phyloP scores from a whole-genome alignment of 2,888 invertebrate species.

The Diarsia brunnea region DNA sequence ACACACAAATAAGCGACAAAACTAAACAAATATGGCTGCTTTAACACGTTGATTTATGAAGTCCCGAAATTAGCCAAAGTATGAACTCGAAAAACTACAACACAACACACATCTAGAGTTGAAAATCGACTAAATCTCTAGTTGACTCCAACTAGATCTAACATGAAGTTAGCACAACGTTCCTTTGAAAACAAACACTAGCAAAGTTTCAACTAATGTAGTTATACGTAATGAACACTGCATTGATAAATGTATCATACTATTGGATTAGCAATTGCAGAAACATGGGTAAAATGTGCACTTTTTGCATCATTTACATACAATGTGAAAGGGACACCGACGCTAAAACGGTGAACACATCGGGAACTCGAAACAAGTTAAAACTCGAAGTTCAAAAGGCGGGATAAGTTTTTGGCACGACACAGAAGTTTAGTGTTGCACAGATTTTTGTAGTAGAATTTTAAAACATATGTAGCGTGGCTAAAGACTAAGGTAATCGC shows the following conservation, averaged over 20 bases:
- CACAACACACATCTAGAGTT: conserved; percentile 1
- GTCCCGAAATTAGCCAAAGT: conserved; percentile 3
- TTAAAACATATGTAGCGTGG: too few species aligned
- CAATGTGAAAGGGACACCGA: too few species aligned
- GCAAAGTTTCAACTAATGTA: background rate
- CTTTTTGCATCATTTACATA: background rate
- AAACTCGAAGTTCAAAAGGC: too few species aligned
- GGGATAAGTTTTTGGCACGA: background rate
- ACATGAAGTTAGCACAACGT: conserved; percentile 21
- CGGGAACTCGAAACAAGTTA: too few species aligned
- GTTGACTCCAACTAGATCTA: background rate
- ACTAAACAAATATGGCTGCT: background rate
- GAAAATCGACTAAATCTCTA: background rate
- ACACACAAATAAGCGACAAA: conserved; percentile 19
- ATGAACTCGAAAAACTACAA: background rate
- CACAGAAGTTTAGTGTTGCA: background rate
- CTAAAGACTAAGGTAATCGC: too few species aligned
- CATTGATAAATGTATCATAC: background rate
- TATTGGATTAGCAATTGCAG: background rate
- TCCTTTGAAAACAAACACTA: conserved; percentile 5
- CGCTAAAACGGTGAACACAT: too few species aligned
- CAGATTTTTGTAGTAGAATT: too few species aligned
- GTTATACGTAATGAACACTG: conserved; percentile 3
- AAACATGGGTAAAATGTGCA: background rate
- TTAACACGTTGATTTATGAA: background rate